Percentiles rank a stretch among this genome's conserved stretches.
These are phyloP conservation scores for Petrocephalus sullivani DNA, from an alignment of 2,797 vertebrate genomes.

Conservation along the genomic window DNA sequence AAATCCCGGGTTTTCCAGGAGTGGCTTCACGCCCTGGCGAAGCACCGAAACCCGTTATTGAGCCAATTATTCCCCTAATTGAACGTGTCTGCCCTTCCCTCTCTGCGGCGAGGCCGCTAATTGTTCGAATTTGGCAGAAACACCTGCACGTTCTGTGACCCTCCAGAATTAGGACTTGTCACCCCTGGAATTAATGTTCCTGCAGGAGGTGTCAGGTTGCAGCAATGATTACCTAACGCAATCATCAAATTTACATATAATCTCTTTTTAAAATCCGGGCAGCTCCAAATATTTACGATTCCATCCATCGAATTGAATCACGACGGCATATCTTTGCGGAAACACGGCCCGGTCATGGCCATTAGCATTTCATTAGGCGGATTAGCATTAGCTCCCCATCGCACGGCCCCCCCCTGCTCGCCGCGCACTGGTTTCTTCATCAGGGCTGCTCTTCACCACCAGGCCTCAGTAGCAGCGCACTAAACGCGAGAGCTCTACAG, in stretches of 20 bases:
- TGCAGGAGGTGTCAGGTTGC: not conserved
- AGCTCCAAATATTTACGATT: not conserved
- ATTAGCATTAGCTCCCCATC: not conserved
- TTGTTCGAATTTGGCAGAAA: not conserved
- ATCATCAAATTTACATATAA: conserved; percentile 16
- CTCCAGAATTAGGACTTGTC: not conserved
- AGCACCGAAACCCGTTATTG: not conserved
- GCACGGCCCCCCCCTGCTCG: not conserved
- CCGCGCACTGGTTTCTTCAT: not conserved
- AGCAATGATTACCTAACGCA: not conserved
- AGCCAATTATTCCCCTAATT: conserved; percentile 5
- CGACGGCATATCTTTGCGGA: not conserved
- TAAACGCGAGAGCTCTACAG: conserved; percentile 5
- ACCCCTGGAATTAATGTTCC: not conserved
- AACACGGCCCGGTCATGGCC: not conserved
- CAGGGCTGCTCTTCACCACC: not conserved
- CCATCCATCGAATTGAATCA: not conserved
- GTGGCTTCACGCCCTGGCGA: not conserved
- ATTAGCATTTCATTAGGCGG: not conserved
- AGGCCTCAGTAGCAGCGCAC: not conserved
- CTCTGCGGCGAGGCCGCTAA: not conserved
- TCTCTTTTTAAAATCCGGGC: not conserved
- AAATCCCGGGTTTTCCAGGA: not conserved
- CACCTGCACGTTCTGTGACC: not conserved
- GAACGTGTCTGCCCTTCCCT: not conserved